These are phyloP conservation scores for Eulemur mongoz DNA, from an alignment of 2,797 vertebrate genomes.

Conservation along the genomic window DNA sequence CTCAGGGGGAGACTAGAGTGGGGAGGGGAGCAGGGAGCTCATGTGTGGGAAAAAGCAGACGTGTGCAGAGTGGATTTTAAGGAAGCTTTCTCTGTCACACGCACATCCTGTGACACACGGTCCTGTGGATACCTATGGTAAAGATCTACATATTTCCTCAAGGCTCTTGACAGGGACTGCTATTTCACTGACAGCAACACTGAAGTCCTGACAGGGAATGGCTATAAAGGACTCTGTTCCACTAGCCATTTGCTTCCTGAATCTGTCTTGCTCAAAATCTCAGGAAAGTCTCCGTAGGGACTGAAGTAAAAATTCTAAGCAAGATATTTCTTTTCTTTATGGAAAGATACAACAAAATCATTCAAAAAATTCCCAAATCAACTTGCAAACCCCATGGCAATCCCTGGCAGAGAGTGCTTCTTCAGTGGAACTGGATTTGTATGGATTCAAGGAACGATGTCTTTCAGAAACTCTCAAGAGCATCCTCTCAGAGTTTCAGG, in stretches of 20 bases:
- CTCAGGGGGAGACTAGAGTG: not conserved
- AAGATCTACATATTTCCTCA: not conserved
- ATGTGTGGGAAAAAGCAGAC: accelerated
- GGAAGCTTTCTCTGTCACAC: not conserved
- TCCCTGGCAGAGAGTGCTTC: not conserved
- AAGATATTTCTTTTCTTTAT: not conserved
- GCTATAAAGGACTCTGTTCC: not conserved
- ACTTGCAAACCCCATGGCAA: accelerated
- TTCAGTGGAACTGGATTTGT: accelerated
- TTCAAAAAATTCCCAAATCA: not conserved
- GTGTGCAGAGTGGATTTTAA: accelerated
- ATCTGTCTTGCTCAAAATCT: not conserved
- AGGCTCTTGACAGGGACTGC: not conserved
- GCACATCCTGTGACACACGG: not conserved
- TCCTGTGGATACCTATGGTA: not conserved
- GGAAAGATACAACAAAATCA: not conserved
- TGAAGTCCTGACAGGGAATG: not conserved
- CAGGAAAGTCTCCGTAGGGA: not conserved
- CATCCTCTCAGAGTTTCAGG: not conserved
- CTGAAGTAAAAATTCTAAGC: not conserved
- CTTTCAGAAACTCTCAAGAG: too few relatives aligned
- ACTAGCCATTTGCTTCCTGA: not conserved
- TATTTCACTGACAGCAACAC: not conserved
- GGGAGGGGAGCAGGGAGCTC: too few relatives aligned
- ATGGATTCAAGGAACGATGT: not conserved